Evolutionary conservation across 2,113 vertebrate species (phyloP).

Genomic region (Ceyx melanurus): DNA sequence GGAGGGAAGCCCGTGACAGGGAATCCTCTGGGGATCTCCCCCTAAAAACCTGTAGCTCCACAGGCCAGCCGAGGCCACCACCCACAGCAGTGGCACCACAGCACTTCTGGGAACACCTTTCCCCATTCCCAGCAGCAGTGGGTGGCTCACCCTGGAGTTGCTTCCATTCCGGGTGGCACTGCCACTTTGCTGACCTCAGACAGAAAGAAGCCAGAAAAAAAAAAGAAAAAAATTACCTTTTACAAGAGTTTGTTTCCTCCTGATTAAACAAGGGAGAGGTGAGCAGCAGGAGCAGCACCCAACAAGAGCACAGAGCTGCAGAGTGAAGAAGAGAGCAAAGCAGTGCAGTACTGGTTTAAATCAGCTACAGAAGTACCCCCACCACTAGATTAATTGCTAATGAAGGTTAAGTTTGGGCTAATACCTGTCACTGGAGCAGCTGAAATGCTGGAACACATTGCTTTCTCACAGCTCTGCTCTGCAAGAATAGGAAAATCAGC

Average conservation of each 20-base stretch:
- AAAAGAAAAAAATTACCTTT: neutral
- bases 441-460: neutral
- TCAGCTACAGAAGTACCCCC: conserved; percentile 48
- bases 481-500: neutral
- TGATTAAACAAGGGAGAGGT: conserved; percentile 21
- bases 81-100: neutral
- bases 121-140: neutral
- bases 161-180: neutral
- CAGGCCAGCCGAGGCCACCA: fast-evolving
- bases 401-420: conserved; percentile 41
- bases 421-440: neutral
- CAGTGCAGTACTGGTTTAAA: conserved; percentile 27
- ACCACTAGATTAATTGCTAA: conserved; percentile 48
- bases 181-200: neutral
- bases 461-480: neutral
- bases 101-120: neutral
- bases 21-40: neutral
- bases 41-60: fast-evolving
- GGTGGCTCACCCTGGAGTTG: neutral
- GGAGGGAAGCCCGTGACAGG: neutral
- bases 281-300: neutral
- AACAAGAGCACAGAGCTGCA: conserved; percentile 8
- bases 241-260: neutral
- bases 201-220: neutral
- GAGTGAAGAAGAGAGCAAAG: conserved; percentile 32